phyloP scores from a whole-genome alignment of 2,113 vertebrate species.

The Verasper variegatus region DNA sequence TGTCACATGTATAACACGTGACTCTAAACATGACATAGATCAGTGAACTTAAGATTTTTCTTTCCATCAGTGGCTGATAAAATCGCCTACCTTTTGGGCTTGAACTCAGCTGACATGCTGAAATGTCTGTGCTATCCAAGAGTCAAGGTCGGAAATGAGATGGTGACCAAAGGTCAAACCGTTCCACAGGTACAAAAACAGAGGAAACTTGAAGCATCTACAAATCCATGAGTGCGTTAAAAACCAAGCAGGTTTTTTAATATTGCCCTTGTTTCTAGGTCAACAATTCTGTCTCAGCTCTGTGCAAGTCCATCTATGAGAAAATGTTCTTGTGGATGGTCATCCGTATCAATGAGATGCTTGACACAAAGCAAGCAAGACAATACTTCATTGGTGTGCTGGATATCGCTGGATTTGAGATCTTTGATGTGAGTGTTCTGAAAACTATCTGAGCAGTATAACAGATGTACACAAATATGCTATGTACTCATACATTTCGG shows the following conservation, averaged over 20 bases:
- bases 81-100: slow-evolving; percentile 65
- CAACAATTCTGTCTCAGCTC: slow-evolving; percentile 75
- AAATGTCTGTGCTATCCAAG: slow-evolving; percentile 80
- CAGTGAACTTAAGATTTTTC: neutral
- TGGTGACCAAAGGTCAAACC: slow-evolving; percentile 74
- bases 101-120: slow-evolving; percentile 84
- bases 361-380: slow-evolving; percentile 82
- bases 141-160: slow-evolving; percentile 71
- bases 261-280: slow-evolving; percentile 53
- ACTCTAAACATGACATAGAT: neutral
- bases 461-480: neutral
- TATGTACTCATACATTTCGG: neutral
- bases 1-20: neutral
- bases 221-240: neutral
- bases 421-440: slow-evolving; percentile 80
- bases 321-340: slow-evolving; percentile 87
- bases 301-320: slow-evolving; percentile 83
- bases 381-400: slow-evolving; percentile 81
- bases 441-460: neutral
- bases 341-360: slow-evolving; percentile 82
- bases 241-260: neutral
- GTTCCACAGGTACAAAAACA: slow-evolving; percentile 66
- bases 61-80: slow-evolving; percentile 59
- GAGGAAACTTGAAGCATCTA: neutral
- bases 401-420: slow-evolving; percentile 84